phyloP scores from a whole-genome alignment of 2,113 vertebrate genomes.

The Shinisaurus crocodilurus region DNA sequence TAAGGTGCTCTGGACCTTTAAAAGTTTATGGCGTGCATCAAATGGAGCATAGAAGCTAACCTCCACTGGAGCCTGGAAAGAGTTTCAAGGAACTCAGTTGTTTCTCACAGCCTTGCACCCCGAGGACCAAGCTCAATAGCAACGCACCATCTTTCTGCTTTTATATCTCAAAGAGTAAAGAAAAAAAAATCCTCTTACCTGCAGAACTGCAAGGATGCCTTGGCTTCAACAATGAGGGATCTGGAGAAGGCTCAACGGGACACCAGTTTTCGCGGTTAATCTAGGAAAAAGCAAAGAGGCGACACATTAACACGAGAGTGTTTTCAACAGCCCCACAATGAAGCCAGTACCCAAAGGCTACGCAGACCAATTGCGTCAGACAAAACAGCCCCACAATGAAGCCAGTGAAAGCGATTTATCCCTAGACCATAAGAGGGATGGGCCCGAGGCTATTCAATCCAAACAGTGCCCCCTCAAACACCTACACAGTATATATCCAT shows the following conservation, averaged over 20 bases:
- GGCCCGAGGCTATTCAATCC: not conserved
- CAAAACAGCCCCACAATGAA: not conserved
- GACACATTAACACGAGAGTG: not conserved
- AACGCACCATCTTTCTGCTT: conserved; percentile 8
- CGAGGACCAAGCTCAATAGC: no score
- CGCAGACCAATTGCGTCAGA: not conserved
- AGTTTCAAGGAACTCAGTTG: not conserved
- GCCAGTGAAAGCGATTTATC: not conserved
- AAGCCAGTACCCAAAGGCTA: not conserved
- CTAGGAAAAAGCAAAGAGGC: conserved; percentile 62
- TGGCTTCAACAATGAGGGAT: conserved; percentile 66
- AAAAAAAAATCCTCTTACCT: conserved; percentile 62
- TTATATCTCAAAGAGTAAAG: not conserved
- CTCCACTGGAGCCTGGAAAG: not conserved
- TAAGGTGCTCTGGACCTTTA: not conserved
- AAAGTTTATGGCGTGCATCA: not conserved
- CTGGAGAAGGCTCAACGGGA: conserved; percentile 68
- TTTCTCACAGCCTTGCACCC: not conserved
- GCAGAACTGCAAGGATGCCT: conserved; percentile 49
- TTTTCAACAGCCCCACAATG: not conserved
- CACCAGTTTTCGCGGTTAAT: conserved; percentile 83
- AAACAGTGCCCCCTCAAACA: not conserved
- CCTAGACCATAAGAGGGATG: not conserved
- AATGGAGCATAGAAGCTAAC: not conserved
- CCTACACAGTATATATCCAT: not conserved